phyloP scores from a whole-genome alignment of 2,113 vertebrate genomes.

The Bufo gargarizans region DNA sequence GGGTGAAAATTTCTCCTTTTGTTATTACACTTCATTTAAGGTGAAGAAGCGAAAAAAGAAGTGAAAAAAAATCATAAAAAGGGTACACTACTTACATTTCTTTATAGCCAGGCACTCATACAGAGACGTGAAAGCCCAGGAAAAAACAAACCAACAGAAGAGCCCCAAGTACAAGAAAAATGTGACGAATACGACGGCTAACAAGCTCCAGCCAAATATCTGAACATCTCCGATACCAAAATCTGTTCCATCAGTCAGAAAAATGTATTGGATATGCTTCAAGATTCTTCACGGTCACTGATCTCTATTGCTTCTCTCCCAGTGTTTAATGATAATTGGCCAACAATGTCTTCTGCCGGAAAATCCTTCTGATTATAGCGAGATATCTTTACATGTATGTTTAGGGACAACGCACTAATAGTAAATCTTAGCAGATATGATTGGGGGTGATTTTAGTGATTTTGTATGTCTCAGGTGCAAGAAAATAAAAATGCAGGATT shows the following conservation, averaged over 20 bases:
- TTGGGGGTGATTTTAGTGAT: background rate
- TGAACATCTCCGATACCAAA: conserved; percentile 8
- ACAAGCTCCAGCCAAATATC: background rate
- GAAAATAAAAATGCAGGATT: background rate
- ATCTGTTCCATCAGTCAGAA: conserved; percentile 26
- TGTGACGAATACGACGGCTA: background rate
- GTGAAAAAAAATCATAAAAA: too few species aligned
- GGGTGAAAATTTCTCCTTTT: too few species aligned
- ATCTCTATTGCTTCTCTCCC: conserved; percentile 11
- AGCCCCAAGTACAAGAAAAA: background rate
- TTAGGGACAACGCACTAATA: background rate
- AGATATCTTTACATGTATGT: background rate
- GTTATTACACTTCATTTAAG: too few species aligned
- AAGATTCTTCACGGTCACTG: conserved; percentile 23
- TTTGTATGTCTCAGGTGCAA: background rate
- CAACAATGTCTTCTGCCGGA: background rate
- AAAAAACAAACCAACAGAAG: background rate
- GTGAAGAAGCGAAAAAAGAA: too few species aligned
- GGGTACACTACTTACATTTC: background rate
- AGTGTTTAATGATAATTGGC: conserved; percentile 15
- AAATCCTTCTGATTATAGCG: background rate
- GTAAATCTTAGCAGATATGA: too few species aligned
- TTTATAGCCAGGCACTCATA: background rate
- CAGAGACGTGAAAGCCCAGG: background rate
- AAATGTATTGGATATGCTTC: conserved; percentile 26